Evolutionary conservation across 2,888 invertebrate species (phyloP).

Genomic region (Papilio demoleus): DNA sequence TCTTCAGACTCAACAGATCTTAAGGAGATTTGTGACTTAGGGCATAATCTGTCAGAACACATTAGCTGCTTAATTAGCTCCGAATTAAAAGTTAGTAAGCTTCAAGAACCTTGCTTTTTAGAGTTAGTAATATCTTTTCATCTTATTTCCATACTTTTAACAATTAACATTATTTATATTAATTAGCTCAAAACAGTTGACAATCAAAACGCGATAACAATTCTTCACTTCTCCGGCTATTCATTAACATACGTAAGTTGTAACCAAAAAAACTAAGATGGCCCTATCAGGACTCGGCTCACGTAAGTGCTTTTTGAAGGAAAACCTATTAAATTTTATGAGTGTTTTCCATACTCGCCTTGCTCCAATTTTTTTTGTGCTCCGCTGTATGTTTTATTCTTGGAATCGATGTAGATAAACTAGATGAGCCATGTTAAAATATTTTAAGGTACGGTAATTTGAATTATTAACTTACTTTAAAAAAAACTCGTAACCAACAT

Average conservation of each 20-base stretch:
- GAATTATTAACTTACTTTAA: too few relatives aligned
- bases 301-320: constrained; percentile 78
- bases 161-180: background rate
- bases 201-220: constrained; percentile 50
- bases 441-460: background rate
- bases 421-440: constrained; percentile 53
- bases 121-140: too few relatives aligned
- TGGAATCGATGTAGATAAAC: constrained; percentile 46
- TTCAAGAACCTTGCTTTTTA: too few relatives aligned
- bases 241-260: constrained; percentile 60
- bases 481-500: background rate
- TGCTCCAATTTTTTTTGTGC: constrained; percentile 80
- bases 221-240: constrained; percentile 57
- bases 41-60: too few relatives aligned
- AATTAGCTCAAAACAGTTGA: constrained; percentile 4
- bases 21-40: too few relatives aligned
- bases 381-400: constrained; percentile 56
- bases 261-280: constrained; percentile 60
- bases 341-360: constrained; percentile 77
- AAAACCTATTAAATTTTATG: constrained; percentile 82
- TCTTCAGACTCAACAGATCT: too few relatives aligned
- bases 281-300: constrained; percentile 66
- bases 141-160: too few relatives aligned
- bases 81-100: too few relatives aligned
- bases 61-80: too few relatives aligned